These are phyloP conservation scores for Picathartes gymnocephalus DNA, from an alignment of 2,113 vertebrate genomes.

Conservation along the genomic window DNA sequence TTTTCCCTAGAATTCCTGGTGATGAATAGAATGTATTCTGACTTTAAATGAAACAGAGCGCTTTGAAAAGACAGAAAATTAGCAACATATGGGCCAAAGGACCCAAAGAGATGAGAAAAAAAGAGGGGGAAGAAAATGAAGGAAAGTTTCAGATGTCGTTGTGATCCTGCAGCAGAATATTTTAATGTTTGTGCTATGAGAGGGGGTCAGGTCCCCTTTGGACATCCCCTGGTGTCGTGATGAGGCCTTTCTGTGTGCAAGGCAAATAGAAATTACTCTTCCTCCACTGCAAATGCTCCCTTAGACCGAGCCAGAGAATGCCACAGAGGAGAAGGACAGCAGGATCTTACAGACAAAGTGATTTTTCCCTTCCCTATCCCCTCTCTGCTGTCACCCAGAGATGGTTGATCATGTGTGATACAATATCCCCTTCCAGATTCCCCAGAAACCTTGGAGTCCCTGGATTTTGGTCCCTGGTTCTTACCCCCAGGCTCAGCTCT, in stretches of 20 bases:
- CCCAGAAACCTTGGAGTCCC: background rate
- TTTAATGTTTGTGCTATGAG: background rate
- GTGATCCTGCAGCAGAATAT: conserved; percentile 18
- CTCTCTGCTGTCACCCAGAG: background rate
- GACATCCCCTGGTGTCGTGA: background rate
- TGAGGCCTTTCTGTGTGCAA: background rate
- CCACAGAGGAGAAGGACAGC: background rate
- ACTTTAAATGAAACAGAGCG: conserved; percentile 63
- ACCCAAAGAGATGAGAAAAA: conserved; percentile 57
- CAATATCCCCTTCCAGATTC: background rate
- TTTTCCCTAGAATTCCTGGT: conserved; percentile 47
- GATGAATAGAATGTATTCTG: conserved; percentile 67
- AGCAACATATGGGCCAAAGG: conserved; percentile 69
- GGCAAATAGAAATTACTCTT: background rate
- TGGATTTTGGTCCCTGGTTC: background rate
- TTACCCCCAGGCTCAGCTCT: background rate
- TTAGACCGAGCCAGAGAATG: fast-evolving
- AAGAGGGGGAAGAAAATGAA: conserved; percentile 22
- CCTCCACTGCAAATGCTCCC: background rate
- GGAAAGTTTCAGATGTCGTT: conserved; percentile 57
- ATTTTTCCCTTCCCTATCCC: background rate
- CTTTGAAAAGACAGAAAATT: conserved; percentile 76
- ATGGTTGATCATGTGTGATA: fast-evolving
- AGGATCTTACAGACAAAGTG: background rate
- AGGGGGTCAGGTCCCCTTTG: background rate